Percentiles rank a stretch among this genome's conserved stretches.
Evolutionary conservation across 2,888 invertebrate genomes (phyloP).

Genomic region (Parthenolecanium corni): DNA sequence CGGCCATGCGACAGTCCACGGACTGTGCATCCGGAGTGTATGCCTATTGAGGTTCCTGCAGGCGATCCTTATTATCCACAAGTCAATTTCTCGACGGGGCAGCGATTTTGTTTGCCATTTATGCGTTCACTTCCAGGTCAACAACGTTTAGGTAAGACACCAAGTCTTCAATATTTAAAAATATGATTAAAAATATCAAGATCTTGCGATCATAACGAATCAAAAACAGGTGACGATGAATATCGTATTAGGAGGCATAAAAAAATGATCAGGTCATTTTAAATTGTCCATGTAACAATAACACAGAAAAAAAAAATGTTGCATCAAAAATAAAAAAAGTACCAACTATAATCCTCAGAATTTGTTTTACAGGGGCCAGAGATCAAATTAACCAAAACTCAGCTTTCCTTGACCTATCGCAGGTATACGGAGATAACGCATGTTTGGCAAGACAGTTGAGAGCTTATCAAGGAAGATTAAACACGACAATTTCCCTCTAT

Average conservation of each 20-base stretch:
- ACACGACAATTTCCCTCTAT: constrained; percentile 59
- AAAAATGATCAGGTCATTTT: too few species aligned
- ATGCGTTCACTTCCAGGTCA: constrained; percentile 90
- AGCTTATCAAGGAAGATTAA: constrained; percentile 62
- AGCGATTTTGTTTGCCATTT: constrained; percentile 80
- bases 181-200: too few species aligned
- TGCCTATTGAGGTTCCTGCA: constrained; percentile 78
- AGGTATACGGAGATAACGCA: constrained; percentile 78
- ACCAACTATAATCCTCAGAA: too few species aligned
- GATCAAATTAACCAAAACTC: constrained; percentile 92
- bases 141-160: constrained; percentile 29
- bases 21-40: constrained; percentile 85
- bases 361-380: constrained; percentile 63
- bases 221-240: too few species aligned
- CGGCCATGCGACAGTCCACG: constrained; percentile 74
- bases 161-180: too few species aligned
- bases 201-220: too few species aligned
- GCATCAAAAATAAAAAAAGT: too few species aligned
- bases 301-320: too few species aligned
- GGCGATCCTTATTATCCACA: constrained; percentile 85
- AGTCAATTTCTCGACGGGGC: constrained; percentile 69
- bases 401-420: constrained; percentile 75
- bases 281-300: too few species aligned
- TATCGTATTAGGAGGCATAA: too few species aligned
- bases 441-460: constrained; percentile 67